Evolutionary conservation across 2,113 vertebrate species (phyloP), one percentile per base, ranked within the genome.

Genomic region (Cnemophilus loriae): DNA sequence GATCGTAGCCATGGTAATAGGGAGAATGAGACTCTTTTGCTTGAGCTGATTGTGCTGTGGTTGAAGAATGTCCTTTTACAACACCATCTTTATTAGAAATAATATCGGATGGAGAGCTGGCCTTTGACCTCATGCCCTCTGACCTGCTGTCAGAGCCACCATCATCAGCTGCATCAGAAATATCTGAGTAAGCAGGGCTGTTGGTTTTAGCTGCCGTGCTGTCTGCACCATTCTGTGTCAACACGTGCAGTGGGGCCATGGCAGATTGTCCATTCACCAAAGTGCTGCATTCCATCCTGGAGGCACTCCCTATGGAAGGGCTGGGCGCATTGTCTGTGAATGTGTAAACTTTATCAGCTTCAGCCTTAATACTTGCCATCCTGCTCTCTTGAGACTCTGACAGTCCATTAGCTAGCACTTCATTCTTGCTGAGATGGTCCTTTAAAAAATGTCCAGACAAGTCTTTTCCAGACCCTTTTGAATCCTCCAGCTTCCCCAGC

Each of bases 261-360:
- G 98, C 94, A 44, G 97, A 97, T 96, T 98, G 98, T 93, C 98
- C 98, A 18, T 99, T 98, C 87, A 98, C 98, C 97, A 99, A 89
- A 73, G 98, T 96, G 92, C 97, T 97, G 50, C 98, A 98, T 63
- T 99, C 99, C 69, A 99, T 98, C 74, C 99, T 97, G 1, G 99
- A 99, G 63, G 99, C 99, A 46, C 99, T 98, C 47, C 99, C 99
- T 5, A 99, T 99, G 46, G 99, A 99, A 17, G 99, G 99, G 97
- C 99, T 99, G 73, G 99, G 99, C 1, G 99, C 99, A 11, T 99
- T 99, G 98, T 99, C 99, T 4, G 99, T 99, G 95, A 99, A 99
- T 0, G 99, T 99, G 98, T 99, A 99, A 63, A 99, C 99, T 97
- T 99, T 99, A 96, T 99, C 99, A 1, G 99, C 99, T 97, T 99